phyloP scores from a whole-genome alignment of 2,113 vertebrate species.

The Leucosticte australis region DNA sequence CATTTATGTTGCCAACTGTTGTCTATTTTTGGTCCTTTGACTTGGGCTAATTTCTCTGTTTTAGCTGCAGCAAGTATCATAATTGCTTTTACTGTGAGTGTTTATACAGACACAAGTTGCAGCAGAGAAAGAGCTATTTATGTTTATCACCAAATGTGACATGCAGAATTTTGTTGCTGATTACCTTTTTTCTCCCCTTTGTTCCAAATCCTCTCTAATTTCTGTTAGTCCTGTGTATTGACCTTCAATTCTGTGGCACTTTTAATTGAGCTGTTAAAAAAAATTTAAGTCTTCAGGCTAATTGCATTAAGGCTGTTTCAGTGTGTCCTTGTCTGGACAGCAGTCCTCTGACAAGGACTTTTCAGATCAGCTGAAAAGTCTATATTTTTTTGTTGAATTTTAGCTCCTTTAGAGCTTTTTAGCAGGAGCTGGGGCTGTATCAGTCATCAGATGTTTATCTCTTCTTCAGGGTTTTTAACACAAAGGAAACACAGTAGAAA shows the following conservation, averaged over 20 bases:
- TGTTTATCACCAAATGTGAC: background rate
- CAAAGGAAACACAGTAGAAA: background rate
- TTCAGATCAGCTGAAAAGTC: background rate
- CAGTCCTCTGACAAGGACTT: background rate
- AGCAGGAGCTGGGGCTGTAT: background rate
- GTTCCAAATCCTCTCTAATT: background rate
- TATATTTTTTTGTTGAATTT: background rate
- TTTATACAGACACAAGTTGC: conserved; percentile 5
- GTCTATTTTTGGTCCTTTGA: conserved; percentile 7
- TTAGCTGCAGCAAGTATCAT: background rate
- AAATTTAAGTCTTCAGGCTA: background rate
- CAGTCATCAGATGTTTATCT: background rate
- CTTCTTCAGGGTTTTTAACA: background rate
- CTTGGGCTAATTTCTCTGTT: conserved; percentile 9
- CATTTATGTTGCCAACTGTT: background rate
- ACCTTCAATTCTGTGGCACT: background rate
- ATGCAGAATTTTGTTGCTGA: background rate
- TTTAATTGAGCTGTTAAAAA: background rate
- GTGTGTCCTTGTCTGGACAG: background rate
- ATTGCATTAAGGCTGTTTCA: background rate
- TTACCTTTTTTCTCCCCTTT: background rate
- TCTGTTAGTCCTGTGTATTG: background rate
- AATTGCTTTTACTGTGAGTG: background rate
- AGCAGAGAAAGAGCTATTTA: background rate
- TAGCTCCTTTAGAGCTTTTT: background rate